These are phyloP conservation scores for Anabacerthia variegaticeps DNA, from an alignment of 2,797 vertebrate genomes.

Conservation along the genomic window DNA sequence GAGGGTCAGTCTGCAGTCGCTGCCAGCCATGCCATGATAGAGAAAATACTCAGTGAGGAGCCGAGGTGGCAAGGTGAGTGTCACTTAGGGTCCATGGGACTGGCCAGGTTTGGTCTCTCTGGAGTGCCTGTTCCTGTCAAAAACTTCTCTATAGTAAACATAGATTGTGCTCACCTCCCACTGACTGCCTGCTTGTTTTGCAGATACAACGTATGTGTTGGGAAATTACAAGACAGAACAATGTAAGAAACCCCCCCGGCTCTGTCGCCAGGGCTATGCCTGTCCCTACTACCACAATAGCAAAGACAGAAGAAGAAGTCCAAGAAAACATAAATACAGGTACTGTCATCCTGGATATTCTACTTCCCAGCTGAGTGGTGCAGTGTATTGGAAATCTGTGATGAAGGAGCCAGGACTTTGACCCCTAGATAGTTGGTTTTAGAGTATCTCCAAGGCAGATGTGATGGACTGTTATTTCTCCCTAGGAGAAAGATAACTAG, in stretches of 20 bases:
- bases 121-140: neutral
- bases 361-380: neutral
- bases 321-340: conserved; percentile 99
- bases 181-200: conserved; percentile 6
- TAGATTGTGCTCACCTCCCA: neutral
- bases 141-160: neutral
- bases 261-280: conserved; percentile 98
- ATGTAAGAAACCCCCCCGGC: conserved; percentile 96
- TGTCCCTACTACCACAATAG: conserved; percentile 99
- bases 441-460: neutral
- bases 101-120: neutral
- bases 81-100: neutral
- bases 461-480: neutral
- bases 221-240: conserved; percentile 99
- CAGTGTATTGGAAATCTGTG: neutral
- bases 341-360: conserved; percentile 45
- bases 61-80: conserved; percentile 94
- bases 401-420: neutral
- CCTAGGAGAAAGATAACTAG: neutral
- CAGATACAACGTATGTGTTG: conserved; percentile 94
- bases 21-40: conserved; percentile 97
- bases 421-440: neutral
- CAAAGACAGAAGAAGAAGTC: conserved; percentile 96
- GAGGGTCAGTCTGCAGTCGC: conserved; percentile 94
- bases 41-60: conserved; percentile 95